Conservation (phyloP, 2,888 invertebrate species). For the Papilio elwesi region DNA sequence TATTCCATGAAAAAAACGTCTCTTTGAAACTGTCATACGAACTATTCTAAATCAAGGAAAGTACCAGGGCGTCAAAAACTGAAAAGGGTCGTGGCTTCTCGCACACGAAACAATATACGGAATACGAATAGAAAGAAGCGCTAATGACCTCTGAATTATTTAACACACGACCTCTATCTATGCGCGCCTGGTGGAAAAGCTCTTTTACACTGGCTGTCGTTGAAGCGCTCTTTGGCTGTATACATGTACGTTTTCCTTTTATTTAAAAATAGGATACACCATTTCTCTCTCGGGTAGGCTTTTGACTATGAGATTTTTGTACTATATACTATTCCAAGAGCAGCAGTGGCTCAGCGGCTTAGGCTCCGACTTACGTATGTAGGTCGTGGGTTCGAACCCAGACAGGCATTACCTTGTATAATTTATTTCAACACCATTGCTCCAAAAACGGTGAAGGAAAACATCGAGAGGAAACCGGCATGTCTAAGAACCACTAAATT, state of each 20-base stretch:
- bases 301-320: not conserved
- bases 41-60: constrained; percentile 46
- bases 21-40: constrained; percentile 41
- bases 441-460: too few species aligned
- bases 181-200: constrained; percentile 39
- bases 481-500: too few species aligned
- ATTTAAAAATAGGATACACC: not conserved
- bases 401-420: too few species aligned
- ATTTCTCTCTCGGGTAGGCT: not conserved
- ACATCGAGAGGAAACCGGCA: too few species aligned
- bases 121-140: constrained; percentile 51
- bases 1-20: constrained; percentile 19
- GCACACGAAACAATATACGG: constrained; percentile 44
- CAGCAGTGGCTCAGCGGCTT: too few species aligned
- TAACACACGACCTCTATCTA: constrained; percentile 48
- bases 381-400: too few species aligned
- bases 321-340: not conserved
- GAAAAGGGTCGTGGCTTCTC: constrained; percentile 39
- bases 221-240: constrained; percentile 17
- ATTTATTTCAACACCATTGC: too few species aligned
- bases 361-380: too few species aligned
- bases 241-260: constrained; percentile 21
- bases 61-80: constrained; percentile 47
- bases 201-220: constrained; percentile 27
- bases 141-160: constrained; percentile 75